Conservation (phyloP, 2,113 vertebrate genomes). For the Electrona antarctica region DNA sequence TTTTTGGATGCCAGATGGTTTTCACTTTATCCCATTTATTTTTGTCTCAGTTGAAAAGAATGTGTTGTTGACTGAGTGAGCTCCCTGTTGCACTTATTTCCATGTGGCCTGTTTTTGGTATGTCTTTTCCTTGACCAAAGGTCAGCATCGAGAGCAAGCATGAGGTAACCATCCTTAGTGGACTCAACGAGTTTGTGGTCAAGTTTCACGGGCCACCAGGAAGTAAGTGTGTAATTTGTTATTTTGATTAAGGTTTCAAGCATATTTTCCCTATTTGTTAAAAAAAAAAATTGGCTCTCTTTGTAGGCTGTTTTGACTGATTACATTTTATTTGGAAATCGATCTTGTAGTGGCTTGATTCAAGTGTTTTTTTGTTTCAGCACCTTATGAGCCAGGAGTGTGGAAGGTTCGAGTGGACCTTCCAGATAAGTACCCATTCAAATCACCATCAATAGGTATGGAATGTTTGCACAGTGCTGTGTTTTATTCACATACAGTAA, state of each 20-base stretch:
- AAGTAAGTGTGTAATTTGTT: conserved; percentile 84
- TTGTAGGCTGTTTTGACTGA: background rate
- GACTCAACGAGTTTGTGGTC: conserved; percentile 98
- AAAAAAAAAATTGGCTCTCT: no score
- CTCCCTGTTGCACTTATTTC: background rate
- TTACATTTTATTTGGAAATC: background rate
- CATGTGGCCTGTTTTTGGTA: background rate
- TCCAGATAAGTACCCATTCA: conserved; percentile 99
- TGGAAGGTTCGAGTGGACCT: conserved; percentile 99
- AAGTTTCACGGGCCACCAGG: conserved; percentile 99
- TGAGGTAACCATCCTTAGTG: conserved; percentile 97
- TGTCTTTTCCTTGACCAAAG: conserved; percentile 71
- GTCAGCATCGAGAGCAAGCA: conserved; percentile 98
- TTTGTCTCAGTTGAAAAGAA: background rate
- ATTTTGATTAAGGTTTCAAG: no score
- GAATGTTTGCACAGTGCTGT: background rate
- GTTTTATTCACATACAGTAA: background rate
- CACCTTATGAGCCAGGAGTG: conserved; percentile 95
- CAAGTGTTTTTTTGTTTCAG: conserved; percentile 65
- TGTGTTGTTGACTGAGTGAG: background rate
- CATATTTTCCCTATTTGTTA: no score
- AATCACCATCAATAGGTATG: conserved; percentile 98
- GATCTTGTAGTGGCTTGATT: background rate
- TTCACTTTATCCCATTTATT: background rate
- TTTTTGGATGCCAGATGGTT: background rate